Conservation (phyloP, 1,140 invertebrate species). For the Aphidius gifuensis region DNA sequence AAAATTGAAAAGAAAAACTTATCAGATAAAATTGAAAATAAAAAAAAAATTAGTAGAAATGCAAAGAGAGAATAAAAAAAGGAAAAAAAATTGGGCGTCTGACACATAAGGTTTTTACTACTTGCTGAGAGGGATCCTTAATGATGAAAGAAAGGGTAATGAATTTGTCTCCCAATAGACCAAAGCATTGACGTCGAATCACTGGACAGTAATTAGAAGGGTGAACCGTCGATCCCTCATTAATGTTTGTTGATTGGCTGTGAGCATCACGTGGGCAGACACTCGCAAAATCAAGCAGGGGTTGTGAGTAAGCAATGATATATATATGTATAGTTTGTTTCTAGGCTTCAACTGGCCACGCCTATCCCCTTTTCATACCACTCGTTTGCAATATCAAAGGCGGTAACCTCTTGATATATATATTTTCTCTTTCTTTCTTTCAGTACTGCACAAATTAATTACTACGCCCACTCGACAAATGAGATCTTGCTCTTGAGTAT, state of each 20-base stretch:
- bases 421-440: slow-evolving; percentile 14
- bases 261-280: slow-evolving; percentile 33
- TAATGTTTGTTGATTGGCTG: slow-evolving; percentile 45
- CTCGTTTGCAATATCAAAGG: slow-evolving; percentile 42
- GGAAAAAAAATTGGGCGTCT: no score
- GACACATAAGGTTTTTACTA: no score
- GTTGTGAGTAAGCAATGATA: not conserved
- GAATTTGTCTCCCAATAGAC: not conserved
- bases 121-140: no score
- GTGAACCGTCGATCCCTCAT: slow-evolving; percentile 36
- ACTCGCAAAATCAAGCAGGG: slow-evolving; percentile 16
- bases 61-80: no score
- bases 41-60: no score
- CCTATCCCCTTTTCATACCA: slow-evolving; percentile 46
- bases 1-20: not conserved
- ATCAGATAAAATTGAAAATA: no score
- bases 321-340: slow-evolving; percentile 40
- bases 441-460: slow-evolving; percentile 41
- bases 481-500: slow-evolving; percentile 29
- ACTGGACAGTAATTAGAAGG: slow-evolving; percentile 31
- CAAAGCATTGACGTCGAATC: slow-evolving; percentile 16
- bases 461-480: slow-evolving; percentile 53
- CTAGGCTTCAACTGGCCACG: slow-evolving; percentile 49
- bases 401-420: slow-evolving; percentile 36
- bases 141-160: no score